Evolutionary conservation across 2,888 invertebrate genomes (phyloP), one percentile per base, ranked within the genome.

Genomic region (Cheilosia grossa): DNA sequence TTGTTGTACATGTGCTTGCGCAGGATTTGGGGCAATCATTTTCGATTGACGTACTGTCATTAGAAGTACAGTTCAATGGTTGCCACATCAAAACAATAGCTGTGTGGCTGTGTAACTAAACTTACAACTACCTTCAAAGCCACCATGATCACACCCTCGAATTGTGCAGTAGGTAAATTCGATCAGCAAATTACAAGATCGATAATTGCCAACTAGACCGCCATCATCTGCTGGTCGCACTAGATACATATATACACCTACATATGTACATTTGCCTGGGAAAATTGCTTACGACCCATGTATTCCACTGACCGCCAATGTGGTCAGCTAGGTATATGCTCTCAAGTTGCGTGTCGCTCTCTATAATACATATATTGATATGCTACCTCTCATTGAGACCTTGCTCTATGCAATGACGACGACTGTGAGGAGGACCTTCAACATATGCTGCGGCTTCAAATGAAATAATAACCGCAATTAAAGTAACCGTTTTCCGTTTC

Each of bases 281-380:
- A 40, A 58, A 72, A 73, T 78, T 78, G 70, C 67, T 67, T 61
- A 77, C 67, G 49, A 40, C 47, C 54, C 58, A 74, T 69, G 80
- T 83, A 83, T 75, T 85, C 81, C 58, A 81, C 75, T 85, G 85
- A 85, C 85, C 85, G 85, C 81, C 85, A 81, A 70, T 81, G 80
- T 81, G 85, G 80, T 80, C 56, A 56, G 53, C 24, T 53, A 56
- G 53, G 19, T 53, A 21, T 21, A 53, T 53, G 7, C 30, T 40
- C 42, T 42, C 53, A 7, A 19, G 49, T 85, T 75, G 85, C 85
- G 85, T 85, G 80, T 59, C 44, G 27, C 42, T 64, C 21, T 24
- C 5, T 44, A 19, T 56, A n/a, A n/a, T n/a, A n/a, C n/a, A 59
- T 10, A 9, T 37, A 19, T 40, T 1, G 7, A 9, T 30, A 2